A percentile compares a stretch with the other conserved stretches of the same genome.
phyloP scores from a whole-genome alignment of 2,113 vertebrate species.

The Corythornis vintsioides region DNA sequence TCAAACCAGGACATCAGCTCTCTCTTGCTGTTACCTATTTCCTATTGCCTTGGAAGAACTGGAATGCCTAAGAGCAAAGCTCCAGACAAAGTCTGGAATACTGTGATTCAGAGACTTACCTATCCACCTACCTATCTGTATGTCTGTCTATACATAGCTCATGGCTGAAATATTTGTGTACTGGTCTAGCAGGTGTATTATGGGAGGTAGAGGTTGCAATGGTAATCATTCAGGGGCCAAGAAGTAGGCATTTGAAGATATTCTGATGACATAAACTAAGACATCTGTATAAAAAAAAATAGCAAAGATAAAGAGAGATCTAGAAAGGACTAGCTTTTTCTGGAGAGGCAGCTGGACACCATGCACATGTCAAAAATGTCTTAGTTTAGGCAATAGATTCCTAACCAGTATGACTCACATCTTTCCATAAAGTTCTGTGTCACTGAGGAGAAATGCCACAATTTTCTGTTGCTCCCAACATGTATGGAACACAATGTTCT shows the following conservation, averaged over 20 bases:
- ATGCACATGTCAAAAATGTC: slow-evolving; percentile 24
- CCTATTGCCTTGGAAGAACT: neutral
- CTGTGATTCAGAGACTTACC: neutral
- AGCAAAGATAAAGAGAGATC: neutral
- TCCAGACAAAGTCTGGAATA: neutral
- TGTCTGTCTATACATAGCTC: neutral
- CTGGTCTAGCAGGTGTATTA: neutral
- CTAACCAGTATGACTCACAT: slow-evolving; percentile 26
- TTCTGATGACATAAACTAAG: neutral
- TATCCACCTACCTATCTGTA: neutral
- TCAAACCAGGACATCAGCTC: neutral
- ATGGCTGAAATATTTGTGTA: neutral
- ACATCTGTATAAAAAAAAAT: neutral
- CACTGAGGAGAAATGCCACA: slow-evolving; percentile 1
- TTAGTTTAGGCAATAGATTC: slow-evolving; percentile 39
- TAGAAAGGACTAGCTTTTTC: slow-evolving; percentile 31
- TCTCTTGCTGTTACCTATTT: neutral
- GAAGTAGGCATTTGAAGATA: neutral
- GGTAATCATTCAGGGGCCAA: neutral
- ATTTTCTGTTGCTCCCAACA: slow-evolving; percentile 4
- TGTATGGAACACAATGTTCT: slow-evolving; percentile 33
- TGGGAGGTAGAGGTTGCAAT: neutral
- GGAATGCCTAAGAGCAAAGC: neutral
- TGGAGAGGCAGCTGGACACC: slow-evolving; percentile 39
- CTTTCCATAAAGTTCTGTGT: slow-evolving; percentile 26